phyloP scores from a whole-genome alignment of 2,113 vertebrate species.

The Cranoglanis bouderius region DNA sequence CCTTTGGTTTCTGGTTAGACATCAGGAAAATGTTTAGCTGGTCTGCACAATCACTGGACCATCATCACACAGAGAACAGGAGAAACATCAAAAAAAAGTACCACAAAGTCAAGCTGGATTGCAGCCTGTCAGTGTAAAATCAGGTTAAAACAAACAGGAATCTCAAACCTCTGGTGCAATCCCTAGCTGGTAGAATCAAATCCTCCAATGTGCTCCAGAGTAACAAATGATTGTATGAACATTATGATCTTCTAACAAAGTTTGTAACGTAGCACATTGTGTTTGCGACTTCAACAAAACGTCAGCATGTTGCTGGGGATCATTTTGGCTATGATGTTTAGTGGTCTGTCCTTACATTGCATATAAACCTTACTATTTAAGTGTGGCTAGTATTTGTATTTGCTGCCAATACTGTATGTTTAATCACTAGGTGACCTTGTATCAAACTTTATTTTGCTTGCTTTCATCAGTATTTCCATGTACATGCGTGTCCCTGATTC shows the following conservation, averaged over 20 bases:
- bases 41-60: neutral
- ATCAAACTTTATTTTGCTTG: no score
- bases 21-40: neutral
- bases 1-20: neutral
- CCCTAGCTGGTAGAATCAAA: neutral
- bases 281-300: neutral
- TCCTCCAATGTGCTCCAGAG: neutral
- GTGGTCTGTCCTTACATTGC: no score
- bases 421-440: neutral
- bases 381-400: no score
- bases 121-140: no score
- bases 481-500: neutral
- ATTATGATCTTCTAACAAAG: neutral
- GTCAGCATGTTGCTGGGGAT: neutral
- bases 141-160: neutral
- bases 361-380: no score
- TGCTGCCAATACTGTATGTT: no score
- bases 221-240: neutral
- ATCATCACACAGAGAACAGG: neutral
- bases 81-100: no score
- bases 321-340: no score
- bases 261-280: neutral
- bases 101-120: no score
- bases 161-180: neutral
- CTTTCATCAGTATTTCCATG: neutral